Evolutionary conservation across 1,140 invertebrate species (phyloP).

Genomic region (roundworm (Caenorhabditis elegans)): WBcel235 BX284602.5:10385501-10386000

Average conservation of each 20-base stretch:
- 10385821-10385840: neutral
- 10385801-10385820: neutral
- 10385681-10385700: neutral
- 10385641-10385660: too few relatives aligned
- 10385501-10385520: too few relatives aligned
- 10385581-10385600: too few relatives aligned
- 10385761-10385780: neutral
- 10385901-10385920: neutral
- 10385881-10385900: neutral
- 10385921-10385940: neutral
- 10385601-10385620: too few relatives aligned
- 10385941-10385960: neutral
- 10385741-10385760: slow-evolving; percentile 21
- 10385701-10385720: slow-evolving; percentile 1
- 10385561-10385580: too few relatives aligned
- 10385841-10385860: neutral
- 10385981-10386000: neutral
- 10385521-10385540: too few relatives aligned
- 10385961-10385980: neutral
- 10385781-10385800: neutral
- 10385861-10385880: neutral
- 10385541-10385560: too few relatives aligned
- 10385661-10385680: too few relatives aligned
- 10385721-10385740: neutral
- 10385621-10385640: too few relatives aligned